These are phyloP conservation scores for Cataglyphis albicans DNA, from an alignment of 2,888 invertebrate species.

Conservation along the genomic window DNA sequence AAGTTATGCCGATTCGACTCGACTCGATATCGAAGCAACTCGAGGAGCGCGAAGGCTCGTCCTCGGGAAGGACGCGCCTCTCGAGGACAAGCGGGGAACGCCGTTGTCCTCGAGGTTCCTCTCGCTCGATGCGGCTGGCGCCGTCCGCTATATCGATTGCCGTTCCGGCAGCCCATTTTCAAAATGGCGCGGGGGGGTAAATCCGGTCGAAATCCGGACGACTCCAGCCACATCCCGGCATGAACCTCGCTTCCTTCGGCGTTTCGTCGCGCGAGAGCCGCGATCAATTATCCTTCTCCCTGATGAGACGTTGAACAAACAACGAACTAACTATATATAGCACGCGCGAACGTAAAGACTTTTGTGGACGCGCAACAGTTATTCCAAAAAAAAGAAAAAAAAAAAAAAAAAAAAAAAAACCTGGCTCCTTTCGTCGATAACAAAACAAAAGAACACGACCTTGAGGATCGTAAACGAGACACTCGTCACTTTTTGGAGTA, in stretches of 20 bases:
- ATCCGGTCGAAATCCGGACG: constrained; percentile 67
- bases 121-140: constrained; percentile 67
- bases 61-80: constrained; percentile 25
- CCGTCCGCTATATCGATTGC: constrained; percentile 82
- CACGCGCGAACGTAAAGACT: constrained; percentile 10
- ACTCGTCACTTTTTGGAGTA: constrained; percentile 20
- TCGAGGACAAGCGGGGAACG: constrained; percentile 29
- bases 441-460: neutral
- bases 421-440: neutral
- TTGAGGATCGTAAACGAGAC: constrained; percentile 11
- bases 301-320: neutral
- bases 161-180: constrained; percentile 80
- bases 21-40: neutral
- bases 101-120: constrained; percentile 36
- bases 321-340: neutral
- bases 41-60: neutral
- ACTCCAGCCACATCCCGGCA: neutral
- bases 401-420: too few species aligned
- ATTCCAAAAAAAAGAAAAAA: neutral
- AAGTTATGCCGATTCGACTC: neutral
- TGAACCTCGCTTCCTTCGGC: neutral
- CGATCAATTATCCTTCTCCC: neutral
- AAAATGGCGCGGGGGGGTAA: constrained; percentile 82
- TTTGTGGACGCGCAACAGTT: constrained; percentile 40
- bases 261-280: neutral